These are phyloP conservation scores for Mythimna impura DNA, from an alignment of 2,888 invertebrate genomes.

Conservation along the genomic window DNA sequence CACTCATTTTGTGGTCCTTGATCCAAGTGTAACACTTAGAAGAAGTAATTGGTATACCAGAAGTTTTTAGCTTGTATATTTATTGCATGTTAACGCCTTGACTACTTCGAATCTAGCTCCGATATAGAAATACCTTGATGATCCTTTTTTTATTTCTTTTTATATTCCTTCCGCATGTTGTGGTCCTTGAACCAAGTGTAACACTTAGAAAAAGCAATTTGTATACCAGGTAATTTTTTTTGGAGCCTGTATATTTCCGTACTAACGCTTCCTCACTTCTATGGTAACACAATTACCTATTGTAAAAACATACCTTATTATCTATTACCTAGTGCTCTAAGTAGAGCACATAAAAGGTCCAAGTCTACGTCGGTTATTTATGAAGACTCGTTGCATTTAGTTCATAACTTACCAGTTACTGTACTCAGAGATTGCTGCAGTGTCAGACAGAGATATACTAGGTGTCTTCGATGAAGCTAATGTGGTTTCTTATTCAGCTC, in stretches of 20 bases:
- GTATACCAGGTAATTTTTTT: conserved; percentile 4
- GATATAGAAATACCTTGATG: too few species aligned
- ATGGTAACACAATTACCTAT: background rate
- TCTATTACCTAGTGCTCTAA: background rate
- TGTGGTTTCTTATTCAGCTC: conserved; percentile 54
- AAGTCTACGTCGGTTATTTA: conserved; percentile 30
- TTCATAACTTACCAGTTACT: conserved; percentile 68
- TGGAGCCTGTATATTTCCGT: background rate
- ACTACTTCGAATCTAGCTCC: too few species aligned
- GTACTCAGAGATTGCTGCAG: conserved; percentile 58
- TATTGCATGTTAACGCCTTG: background rate
- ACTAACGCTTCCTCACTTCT: background rate
- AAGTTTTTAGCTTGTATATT: conserved; percentile 2
- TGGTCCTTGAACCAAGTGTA: background rate
- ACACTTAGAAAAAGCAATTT: background rate
- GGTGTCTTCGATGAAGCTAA: conserved; percentile 60
- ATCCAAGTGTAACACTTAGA: background rate
- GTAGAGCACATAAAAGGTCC: conserved; percentile 8
- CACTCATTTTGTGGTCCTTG: background rate
- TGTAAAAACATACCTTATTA: background rate
- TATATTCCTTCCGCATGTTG: background rate
- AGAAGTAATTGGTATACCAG: conserved; percentile 1
- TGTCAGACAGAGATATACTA: conserved; percentile 54
- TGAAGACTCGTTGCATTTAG: conserved; percentile 45
- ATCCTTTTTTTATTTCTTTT: background rate